phyloP scores from a whole-genome alignment of 2,797 vertebrate species.

The Onychomys arenicola region DNA sequence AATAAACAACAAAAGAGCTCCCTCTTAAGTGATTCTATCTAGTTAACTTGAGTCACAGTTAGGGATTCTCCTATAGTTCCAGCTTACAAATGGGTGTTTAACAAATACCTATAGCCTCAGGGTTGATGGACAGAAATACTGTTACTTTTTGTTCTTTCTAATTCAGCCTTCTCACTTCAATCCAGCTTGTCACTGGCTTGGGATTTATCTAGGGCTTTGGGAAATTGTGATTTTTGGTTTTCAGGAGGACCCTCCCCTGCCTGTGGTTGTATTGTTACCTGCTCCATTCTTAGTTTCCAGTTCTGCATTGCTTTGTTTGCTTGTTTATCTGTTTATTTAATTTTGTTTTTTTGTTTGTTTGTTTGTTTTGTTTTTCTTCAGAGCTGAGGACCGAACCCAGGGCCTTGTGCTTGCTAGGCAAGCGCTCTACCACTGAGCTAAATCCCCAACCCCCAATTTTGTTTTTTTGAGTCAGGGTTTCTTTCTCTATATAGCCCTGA shows the following conservation, averaged over 20 bases:
- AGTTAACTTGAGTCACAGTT: slow-evolving; percentile 8
- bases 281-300: not conserved
- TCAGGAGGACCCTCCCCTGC: not conserved
- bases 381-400: too few species aligned
- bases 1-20: not conserved
- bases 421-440: too few species aligned
- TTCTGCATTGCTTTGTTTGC: slow-evolving; percentile 6
- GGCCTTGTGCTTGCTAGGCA: too few species aligned
- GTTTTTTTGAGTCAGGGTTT: too few species aligned
- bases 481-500: too few species aligned
- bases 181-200: not conserved
- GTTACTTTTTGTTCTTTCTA: not conserved
- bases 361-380: too few species aligned
- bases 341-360: too few species aligned
- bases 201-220: not conserved
- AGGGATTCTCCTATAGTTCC: not conserved
- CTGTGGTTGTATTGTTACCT: not conserved
- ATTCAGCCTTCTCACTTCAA: not conserved
- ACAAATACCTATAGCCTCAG: not conserved
- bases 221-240: not conserved
- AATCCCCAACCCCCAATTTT: too few species aligned
- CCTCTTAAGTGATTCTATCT: not conserved
- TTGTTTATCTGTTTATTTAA: too few species aligned
- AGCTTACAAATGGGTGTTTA: not conserved
- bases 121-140: not conserved